Conservation (phyloP, 64 coral and sea anemone species). For the Catalaphyllia jardinei region DNA sequence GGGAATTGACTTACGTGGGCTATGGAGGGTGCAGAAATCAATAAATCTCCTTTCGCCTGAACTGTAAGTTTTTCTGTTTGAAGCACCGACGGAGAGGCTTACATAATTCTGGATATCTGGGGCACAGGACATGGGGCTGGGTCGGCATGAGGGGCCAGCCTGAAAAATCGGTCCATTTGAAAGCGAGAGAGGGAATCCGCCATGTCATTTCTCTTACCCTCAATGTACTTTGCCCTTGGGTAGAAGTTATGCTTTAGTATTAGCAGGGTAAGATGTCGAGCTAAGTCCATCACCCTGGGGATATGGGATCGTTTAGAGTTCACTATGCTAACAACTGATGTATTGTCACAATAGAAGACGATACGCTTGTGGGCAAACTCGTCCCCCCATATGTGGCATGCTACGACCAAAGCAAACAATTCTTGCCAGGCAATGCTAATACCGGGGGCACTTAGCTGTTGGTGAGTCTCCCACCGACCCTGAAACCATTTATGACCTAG, state of each 20-base stretch:
- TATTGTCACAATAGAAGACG: slow-evolving; percentile 24
- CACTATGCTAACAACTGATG: neutral
- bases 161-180: neutral
- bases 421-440: slow-evolving; percentile 42
- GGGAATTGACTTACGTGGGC: neutral
- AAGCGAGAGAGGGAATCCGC: slow-evolving; percentile 27
- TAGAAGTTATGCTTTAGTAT: slow-evolving; percentile 26
- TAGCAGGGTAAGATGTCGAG: slow-evolving; percentile 24
- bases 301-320: slow-evolving; percentile 17
- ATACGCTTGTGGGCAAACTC: slow-evolving; percentile 18
- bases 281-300: slow-evolving; percentile 48
- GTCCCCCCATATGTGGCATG: neutral
- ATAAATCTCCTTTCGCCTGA: slow-evolving; percentile 35
- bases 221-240: slow-evolving; percentile 3
- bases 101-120: slow-evolving; percentile 25
- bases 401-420: slow-evolving; percentile 4
- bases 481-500: slow-evolving; percentile 45
- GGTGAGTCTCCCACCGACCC: slow-evolving; percentile 8
- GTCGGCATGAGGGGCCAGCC: slow-evolving; percentile 6
- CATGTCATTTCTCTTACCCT: slow-evolving; percentile 8
- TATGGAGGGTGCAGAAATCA: slow-evolving; percentile 21
- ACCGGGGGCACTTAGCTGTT: neutral
- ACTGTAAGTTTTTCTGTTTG: slow-evolving; percentile 28
- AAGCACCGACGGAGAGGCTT: slow-evolving; percentile 26
- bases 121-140: slow-evolving; percentile 18